Conservation (phyloP, 2,797 vertebrate genomes). For the Danio albolineatus region DNA sequence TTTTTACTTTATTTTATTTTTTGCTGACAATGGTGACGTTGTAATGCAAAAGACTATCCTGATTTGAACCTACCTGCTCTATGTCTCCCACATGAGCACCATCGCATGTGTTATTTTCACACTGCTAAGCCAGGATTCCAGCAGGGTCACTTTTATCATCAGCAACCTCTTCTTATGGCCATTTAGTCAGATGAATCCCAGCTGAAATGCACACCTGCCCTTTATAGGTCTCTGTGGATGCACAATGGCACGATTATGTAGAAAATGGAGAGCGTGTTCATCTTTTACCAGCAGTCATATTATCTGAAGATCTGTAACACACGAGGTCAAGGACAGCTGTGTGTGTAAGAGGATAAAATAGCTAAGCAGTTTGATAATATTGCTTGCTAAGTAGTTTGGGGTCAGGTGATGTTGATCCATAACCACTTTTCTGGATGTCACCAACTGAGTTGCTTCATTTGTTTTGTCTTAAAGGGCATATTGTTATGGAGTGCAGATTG, state of each 20-base stretch:
- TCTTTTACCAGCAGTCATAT: conserved; percentile 40
- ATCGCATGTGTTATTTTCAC: not conserved
- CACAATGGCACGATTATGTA: conserved; percentile 39
- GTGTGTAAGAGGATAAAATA: conserved; percentile 1
- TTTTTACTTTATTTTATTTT: not conserved
- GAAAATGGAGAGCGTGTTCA: conserved; percentile 49
- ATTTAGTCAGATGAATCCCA: conserved; percentile 26
- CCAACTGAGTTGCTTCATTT: conserved; percentile 14
- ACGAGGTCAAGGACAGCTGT: conserved; percentile 35
- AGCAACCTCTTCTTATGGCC: conserved; percentile 10
- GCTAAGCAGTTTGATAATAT: conserved; percentile 1
- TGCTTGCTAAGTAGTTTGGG: conserved; percentile 21
- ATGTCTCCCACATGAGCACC: not conserved
- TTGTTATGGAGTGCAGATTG: too few species aligned
- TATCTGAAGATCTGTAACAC: conserved; percentile 36
- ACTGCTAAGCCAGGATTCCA: not conserved
- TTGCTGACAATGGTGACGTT: not conserved
- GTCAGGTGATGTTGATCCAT: conserved; percentile 25
- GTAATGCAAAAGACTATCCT: not conserved
- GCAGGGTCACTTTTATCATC: conserved; percentile 34
- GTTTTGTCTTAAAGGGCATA: not conserved
- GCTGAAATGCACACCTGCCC: conserved; percentile 34
- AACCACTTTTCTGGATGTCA: not conserved
- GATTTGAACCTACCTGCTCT: not conserved
- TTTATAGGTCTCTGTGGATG: conserved; percentile 53